A percentile compares a stretch with the other conserved stretches of the same genome.
Evolutionary conservation across 2,888 invertebrate species (phyloP).

Genomic region (Gymnocheta viridis): DNA sequence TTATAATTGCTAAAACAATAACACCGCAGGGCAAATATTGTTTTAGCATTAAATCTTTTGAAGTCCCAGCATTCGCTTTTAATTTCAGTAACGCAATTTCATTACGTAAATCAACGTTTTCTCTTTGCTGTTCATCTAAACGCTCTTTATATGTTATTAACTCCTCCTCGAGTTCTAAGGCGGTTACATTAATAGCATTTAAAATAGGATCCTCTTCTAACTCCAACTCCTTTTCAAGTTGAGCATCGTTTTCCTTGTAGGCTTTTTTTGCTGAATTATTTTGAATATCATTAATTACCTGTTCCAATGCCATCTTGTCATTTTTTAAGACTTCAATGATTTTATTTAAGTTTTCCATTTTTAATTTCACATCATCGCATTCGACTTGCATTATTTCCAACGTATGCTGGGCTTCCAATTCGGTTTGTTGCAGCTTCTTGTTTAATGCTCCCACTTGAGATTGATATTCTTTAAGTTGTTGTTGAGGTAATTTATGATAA

Average conservation of each 20-base stretch:
- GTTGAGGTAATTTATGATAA: conserved; percentile 15
- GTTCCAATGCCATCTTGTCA: conserved; percentile 73
- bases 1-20: conserved; percentile 76
- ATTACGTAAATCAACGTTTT: conserved; percentile 78
- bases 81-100: conserved; percentile 77
- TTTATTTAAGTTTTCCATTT: conserved; percentile 72
- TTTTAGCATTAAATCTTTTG: conserved; percentile 71
- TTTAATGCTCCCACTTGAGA: conserved; percentile 66
- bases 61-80: conserved; percentile 66
- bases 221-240: conserved; percentile 32
- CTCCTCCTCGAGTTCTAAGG: conserved; percentile 80
- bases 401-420: conserved; percentile 72
- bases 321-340: conserved; percentile 72
- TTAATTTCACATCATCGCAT: conserved; percentile 75
- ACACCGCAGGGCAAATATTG: conserved; percentile 77
- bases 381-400: conserved; percentile 78
- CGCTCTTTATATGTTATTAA: conserved; percentile 81
- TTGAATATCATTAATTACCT: conserved; percentile 63
- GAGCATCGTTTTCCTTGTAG: not conserved
- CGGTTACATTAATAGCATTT: conserved; percentile 75
- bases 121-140: conserved; percentile 77
- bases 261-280: not conserved
- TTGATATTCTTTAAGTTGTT: conserved; percentile 65
- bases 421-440: conserved; percentile 66
- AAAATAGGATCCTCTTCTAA: conserved; percentile 65